Base-by-base conservation (phyloP, 37 sponge, comb jelly and placozoan genomes). In the Agelas oroides region DNA sequence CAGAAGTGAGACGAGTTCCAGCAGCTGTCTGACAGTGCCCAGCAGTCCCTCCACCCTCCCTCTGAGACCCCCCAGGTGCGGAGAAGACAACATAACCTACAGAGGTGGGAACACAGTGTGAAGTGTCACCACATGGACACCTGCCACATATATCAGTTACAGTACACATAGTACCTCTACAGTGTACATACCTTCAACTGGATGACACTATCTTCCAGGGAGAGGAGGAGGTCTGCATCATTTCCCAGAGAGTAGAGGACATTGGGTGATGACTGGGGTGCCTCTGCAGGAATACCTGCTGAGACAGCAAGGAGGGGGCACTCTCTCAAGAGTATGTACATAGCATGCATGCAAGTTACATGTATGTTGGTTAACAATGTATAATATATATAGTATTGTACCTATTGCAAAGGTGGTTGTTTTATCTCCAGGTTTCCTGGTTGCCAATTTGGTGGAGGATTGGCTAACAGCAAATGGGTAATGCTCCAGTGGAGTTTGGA, bases 391-490 rank as follows among this genome's bases (percentile, higher is more conserved):
- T 34, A 17, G 8, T 46, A 46, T 12, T 12, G 8, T 46, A 46
- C 54, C 76, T 25, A 76, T n/a, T 1, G 79, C 67, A 60, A 85
- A 86, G 27, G 87, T 78, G 20, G 87, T 81, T 2, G 62, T 75
- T 46, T 80, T 90, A 36, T 89, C 79, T 53, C 57, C 31, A 41
- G 52, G 41, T 24, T 36, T 84, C 46, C 46, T 46, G 8, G 46
- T 8, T 46, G 6, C 46, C 46, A 46, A 3, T 3, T 46, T 8
- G 8, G 46, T 46, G 46, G 46, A 46, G 46, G 46, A 46, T 8
- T 46, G 46, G 46, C 46, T 46, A 18, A 87, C 41, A 24, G 84
- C 88, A 87, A 87, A 92, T 25, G 84, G 46, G 80, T 87, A 92
- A 3, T 30, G 73, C 58, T 87, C 78, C 17, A 55, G 46, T 16